Conservation (phyloP, 2,888 invertebrate genomes). For the Trachelus tabidus region DNA sequence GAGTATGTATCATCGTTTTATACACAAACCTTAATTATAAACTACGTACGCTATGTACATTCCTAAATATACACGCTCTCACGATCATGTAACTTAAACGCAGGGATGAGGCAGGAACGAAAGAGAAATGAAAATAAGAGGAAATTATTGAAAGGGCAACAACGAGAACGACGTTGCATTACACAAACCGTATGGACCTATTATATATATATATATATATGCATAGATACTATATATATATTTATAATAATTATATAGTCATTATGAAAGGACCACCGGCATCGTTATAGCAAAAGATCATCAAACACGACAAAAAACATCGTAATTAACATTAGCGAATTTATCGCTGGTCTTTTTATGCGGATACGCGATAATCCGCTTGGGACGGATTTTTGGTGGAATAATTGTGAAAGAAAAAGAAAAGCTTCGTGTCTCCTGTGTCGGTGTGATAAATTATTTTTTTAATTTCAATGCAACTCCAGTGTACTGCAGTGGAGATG, state of each 20-base stretch:
- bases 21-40: conserved; percentile 62
- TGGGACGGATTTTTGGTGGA: too few relatives aligned
- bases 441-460: not conserved
- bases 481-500: not conserved
- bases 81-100: conserved; percentile 56
- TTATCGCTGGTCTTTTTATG: not conserved
- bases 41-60: conserved; percentile 64
- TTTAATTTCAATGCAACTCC: not conserved
- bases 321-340: conserved; percentile 5
- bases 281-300: conserved; percentile 44
- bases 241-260: conserved; percentile 58
- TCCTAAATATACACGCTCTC: conserved; percentile 60
- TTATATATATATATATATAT: conserved; percentile 45
- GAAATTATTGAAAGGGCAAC: not conserved
- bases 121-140: conserved; percentile 8
- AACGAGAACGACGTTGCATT: conserved; percentile 2
- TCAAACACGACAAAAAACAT: conserved; percentile 26
- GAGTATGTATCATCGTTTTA: conserved; percentile 65
- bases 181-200: conserved; percentile 48
- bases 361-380: not conserved
- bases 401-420: not conserved
- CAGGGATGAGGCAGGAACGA: conserved; percentile 39
- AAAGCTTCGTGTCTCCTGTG: not conserved
- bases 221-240: conserved; percentile 40
- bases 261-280: conserved; percentile 56